Base-by-base conservation (phyloP, 2,888 invertebrate species). In the Holacanthella duospinosa region DNA sequence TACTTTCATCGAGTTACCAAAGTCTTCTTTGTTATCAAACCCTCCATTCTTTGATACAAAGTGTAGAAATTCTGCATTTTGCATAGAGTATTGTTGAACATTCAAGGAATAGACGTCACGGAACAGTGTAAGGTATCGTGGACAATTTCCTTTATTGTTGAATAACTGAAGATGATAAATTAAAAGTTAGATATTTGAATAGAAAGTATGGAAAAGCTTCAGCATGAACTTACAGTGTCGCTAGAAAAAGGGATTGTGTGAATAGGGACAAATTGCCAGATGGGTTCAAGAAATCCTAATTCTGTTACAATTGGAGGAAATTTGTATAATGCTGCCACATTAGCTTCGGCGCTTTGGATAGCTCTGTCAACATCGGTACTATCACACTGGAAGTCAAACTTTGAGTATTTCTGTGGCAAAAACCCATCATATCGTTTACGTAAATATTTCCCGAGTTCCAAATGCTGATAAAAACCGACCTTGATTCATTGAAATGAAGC, bases 301-400 rank as follows among this genome's bases (percentile, higher is more conserved):
- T 75, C 71, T 1, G 67, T 70, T 2, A 68, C 71, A 9, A 66
- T 54, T 0, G 78, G 78, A 3, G 77, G 36, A n/a, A n/a, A n/a
- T 36, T 36, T 77, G 61, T 76, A 80, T 28, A 81, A 67, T 1
- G 79, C 80, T 16, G 64, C 64, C 1, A 64, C 19, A 43, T 64
- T 64, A 3, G 43, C 29, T 24, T 9, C 16, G 0, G 79, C 80
- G 62, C 78, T 79, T 75, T 78, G 78, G 55, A 81, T 67, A n/a
- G 80, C 79, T 28, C 81, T 73, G 78, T 94, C 93, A 24, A 87
- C 86, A 78, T 93, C 89, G 0, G 93, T 92, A 55, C 91, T 88
- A 59, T 81, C 79, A 1, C 88, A 77, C 72, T 81, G 80, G 58
- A 88, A 80, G 75, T 86, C 82, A 36, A 78, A 75, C 1, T 80